Percentiles rank a stretch among this genome's conserved stretches.
These are phyloP conservation scores for Xenops minutus DNA, from an alignment of 2,797 vertebrate species.

Conservation along the genomic window DNA sequence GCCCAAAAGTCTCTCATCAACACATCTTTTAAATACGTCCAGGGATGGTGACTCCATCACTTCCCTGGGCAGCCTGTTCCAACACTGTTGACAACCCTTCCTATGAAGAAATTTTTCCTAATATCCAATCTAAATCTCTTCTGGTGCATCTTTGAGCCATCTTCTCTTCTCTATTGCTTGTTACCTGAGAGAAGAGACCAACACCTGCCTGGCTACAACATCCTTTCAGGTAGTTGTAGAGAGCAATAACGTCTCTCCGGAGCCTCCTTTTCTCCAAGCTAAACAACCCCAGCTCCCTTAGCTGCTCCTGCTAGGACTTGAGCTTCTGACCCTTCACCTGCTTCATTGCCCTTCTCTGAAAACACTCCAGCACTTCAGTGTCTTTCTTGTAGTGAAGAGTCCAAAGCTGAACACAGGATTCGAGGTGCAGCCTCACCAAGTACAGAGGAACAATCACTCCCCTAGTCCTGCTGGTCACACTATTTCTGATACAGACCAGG, in stretches of 20 bases:
- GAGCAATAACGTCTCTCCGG: neutral
- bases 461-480: neutral
- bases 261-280: neutral
- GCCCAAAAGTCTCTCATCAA: neutral
- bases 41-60: neutral
- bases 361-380: neutral
- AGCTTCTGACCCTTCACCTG: neutral
- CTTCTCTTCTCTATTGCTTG: neutral
- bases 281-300: neutral
- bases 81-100: neutral
- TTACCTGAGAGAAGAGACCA: neutral
- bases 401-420: neutral
- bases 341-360: neutral
- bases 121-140: neutral
- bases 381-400: neutral
- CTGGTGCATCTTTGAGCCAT: neutral
- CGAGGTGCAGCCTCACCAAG: neutral
- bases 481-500: neutral
- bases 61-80: neutral
- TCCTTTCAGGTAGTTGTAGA: neutral
- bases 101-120: neutral
- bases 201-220: too few relatives aligned
- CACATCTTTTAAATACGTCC: neutral
- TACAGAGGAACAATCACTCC: neutral
- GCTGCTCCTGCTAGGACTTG: neutral